phyloP scores from a whole-genome alignment of 2,888 invertebrate genomes.

The Pristionchus arcanus region DNA sequence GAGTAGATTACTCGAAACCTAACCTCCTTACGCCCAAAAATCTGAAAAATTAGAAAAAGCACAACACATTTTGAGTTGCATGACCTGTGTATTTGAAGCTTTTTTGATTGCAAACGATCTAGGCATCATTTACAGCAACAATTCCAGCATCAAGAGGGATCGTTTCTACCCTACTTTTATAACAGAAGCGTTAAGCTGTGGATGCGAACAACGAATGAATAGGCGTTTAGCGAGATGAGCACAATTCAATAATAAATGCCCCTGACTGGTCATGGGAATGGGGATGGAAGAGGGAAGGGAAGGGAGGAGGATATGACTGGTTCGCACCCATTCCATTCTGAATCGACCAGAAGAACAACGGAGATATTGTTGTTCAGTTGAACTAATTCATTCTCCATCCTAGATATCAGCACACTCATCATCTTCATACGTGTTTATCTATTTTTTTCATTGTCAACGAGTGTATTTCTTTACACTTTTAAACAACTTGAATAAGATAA shows the following conservation, averaged over 20 bases:
- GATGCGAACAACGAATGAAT: not conserved
- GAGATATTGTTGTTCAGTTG: not conserved
- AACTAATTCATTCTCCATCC: not conserved
- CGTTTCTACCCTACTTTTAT: not conserved
- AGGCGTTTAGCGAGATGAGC: not conserved
- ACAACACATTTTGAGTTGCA: too few relatives aligned
- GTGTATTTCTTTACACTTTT: too few relatives aligned
- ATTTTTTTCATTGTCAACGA: too few relatives aligned
- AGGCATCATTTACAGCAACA: not conserved
- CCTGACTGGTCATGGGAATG: slow-evolving; percentile 10
- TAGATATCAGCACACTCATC: too few relatives aligned
- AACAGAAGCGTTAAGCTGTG: not conserved
- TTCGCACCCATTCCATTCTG: not conserved
- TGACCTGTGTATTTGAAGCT: too few relatives aligned
- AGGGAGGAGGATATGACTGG: slow-evolving; percentile 3
- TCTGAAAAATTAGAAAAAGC: too few relatives aligned
- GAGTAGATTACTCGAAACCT: too few relatives aligned
- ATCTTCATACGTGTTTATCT: too few relatives aligned
- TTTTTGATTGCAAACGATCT: not conserved
- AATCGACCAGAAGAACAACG: not conserved
- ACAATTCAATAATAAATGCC: slow-evolving; percentile 8
- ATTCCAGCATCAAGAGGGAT: too few relatives aligned
- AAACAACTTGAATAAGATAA: too few relatives aligned
- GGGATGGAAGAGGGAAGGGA: not conserved
- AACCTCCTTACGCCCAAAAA: too few relatives aligned